A percentile compares a stretch with the other conserved stretches of the same genome.
phyloP scores from a whole-genome alignment of 2,888 invertebrate species.

The Xestia rhomboidea region DNA sequence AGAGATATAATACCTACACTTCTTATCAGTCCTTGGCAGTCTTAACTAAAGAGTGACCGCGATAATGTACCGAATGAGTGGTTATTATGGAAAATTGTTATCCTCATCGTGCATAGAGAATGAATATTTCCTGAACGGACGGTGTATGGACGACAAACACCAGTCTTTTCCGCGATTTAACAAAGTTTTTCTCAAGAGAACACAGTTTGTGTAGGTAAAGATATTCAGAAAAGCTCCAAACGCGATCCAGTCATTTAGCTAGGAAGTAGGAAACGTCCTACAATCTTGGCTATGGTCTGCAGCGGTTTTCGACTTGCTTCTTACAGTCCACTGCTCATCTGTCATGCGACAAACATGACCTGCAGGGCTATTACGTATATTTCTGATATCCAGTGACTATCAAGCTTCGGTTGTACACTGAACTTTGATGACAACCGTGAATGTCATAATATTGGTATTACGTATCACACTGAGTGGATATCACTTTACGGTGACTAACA shows the following conservation, averaged over 20 bases:
- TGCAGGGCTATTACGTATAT: no score
- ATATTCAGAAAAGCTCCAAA: neutral
- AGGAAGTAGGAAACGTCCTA: neutral
- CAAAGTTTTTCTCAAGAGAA: neutral
- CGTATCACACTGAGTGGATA: no score
- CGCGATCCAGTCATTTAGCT: neutral
- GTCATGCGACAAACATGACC: neutral
- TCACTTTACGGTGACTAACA: no score
- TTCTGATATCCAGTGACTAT: no score
- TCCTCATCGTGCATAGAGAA: neutral
- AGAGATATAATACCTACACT: neutral
- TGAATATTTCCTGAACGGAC: neutral
- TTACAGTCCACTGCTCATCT: neutral
- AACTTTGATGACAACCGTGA: no score
- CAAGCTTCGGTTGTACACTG: no score
- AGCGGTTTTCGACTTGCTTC: neutral
- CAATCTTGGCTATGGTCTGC: neutral
- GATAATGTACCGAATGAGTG: neutral
- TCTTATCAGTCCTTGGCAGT: constrained; percentile 15
- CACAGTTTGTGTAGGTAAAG: neutral
- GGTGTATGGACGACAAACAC: neutral
- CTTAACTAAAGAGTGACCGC: constrained; percentile 2
- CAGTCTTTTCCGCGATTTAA: neutral
- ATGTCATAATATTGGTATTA: no score
- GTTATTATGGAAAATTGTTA: constrained; percentile 4